A percentile compares a stretch with the other conserved stretches of the same genome.
Evolutionary conservation across 23 tunicate genomes (phyloP).

Genomic region (Aplidium turbinatum): DNA sequence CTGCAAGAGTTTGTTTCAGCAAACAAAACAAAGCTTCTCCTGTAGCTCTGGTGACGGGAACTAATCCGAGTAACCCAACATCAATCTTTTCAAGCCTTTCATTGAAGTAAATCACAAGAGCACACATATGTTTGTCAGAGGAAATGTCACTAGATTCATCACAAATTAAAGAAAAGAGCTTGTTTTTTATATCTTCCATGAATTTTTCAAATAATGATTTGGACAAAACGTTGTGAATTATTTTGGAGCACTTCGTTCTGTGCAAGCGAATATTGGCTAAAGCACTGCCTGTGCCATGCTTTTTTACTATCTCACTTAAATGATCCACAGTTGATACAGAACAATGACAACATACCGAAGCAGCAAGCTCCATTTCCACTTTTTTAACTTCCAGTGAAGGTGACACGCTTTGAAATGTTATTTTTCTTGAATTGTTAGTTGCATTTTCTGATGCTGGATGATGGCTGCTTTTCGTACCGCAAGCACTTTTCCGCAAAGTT

Average conservation of each 20-base stretch:
- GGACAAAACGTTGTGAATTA: constrained; percentile 6
- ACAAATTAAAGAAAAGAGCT: constrained; percentile 6
- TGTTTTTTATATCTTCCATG: constrained; percentile 2
- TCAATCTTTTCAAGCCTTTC: constrained; percentile 9
- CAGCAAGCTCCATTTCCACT: constrained; percentile 1
- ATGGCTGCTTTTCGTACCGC: no score
- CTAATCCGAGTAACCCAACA: neutral
- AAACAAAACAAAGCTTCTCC: constrained; percentile 10
- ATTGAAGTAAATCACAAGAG: neutral
- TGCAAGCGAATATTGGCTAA: neutral
- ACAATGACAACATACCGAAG: neutral
- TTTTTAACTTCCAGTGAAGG: no score
- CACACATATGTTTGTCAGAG: neutral
- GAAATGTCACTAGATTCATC: constrained; percentile 7
- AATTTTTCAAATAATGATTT: constrained; percentile 2
- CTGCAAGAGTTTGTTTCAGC: neutral
- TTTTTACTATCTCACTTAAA: constrained; percentile 4
- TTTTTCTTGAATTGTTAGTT: no score
- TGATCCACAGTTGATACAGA: neutral
- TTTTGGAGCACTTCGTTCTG: constrained; percentile 15
- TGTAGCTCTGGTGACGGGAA: neutral
- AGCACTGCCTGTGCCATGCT: constrained; percentile 3
- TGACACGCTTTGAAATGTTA: no score
- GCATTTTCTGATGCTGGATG: no score
- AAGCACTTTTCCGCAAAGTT: no score